Percentiles rank a stretch among this genome's conserved stretches.
Conservation (phyloP, 2,888 invertebrate genomes). For the Heliothis peltigera region DNA sequence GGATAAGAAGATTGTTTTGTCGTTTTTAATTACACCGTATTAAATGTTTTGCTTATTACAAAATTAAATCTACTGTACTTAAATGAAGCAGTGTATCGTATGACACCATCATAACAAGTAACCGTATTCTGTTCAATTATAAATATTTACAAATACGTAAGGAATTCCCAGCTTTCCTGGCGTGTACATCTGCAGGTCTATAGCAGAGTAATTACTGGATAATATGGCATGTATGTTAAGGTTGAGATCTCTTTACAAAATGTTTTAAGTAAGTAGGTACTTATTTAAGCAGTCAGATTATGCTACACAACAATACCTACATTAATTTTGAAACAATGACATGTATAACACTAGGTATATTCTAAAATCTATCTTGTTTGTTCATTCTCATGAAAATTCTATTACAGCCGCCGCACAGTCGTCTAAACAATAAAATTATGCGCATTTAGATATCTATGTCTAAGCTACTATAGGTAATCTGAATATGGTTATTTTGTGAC, state of each 20-base stretch:
- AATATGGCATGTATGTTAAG: not conserved
- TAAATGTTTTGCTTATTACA: conserved; percentile 51
- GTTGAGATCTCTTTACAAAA: not conserved
- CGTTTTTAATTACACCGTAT: conserved; percentile 32
- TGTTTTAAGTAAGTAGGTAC: not conserved
- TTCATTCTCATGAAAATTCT: conserved; percentile 50
- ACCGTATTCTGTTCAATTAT: not conserved
- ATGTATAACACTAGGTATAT: conserved; percentile 23
- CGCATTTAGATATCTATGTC: conserved; percentile 47
- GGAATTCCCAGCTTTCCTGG: conserved; percentile 10
- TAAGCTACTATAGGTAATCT: conserved; percentile 26
- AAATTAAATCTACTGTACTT: conserved; percentile 29
- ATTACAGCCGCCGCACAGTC: conserved; percentile 14
- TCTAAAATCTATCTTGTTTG: conserved; percentile 43
- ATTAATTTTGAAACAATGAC: conserved; percentile 28
- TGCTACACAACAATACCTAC: not conserved
- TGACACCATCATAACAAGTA: conserved; percentile 6
- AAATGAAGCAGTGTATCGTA: conserved; percentile 13
- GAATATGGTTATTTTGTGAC: conserved; percentile 59
- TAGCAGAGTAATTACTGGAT: not conserved
- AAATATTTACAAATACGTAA: not conserved
- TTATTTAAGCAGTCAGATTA: not conserved
- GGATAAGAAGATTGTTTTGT: conserved; percentile 19
- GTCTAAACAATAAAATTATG: conserved; percentile 57
- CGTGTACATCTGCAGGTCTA: conserved; percentile 4